Conservation (phyloP, 2,888 invertebrate genomes). For the Frankliniella intonsa region DNA sequence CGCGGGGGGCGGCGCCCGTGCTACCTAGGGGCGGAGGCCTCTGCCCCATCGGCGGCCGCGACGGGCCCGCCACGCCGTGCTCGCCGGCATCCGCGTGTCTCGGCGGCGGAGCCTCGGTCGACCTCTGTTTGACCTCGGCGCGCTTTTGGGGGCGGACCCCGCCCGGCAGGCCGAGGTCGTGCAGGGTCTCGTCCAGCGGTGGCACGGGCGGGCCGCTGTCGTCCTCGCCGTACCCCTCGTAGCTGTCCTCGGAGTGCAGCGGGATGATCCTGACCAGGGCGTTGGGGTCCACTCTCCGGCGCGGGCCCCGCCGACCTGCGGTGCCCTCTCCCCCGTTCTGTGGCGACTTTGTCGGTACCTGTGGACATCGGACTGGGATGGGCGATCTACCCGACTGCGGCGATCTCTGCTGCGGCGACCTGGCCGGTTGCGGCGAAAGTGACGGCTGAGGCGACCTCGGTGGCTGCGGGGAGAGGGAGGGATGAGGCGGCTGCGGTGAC, state of each 20-base stretch:
- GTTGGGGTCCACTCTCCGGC: constrained; percentile 35
- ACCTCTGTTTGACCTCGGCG: not conserved
- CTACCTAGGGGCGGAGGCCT: not conserved
- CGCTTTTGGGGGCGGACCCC: not conserved
- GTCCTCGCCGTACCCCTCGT: constrained; percentile 32
- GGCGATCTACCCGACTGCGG: constrained; percentile 34
- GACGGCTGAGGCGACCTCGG: constrained; percentile 39
- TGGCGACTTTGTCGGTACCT: constrained; percentile 37
- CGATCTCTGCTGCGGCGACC: constrained; percentile 37
- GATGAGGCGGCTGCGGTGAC: not conserved
- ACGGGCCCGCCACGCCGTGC: not conserved
- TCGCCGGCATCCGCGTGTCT: not conserved
- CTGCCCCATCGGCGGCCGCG: not conserved
- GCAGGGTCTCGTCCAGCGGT: not conserved
- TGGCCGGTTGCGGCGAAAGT: not conserved
- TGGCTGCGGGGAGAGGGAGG: not conserved
- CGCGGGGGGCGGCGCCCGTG: not conserved
- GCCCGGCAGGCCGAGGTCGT: not conserved
- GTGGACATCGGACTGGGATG: constrained; percentile 24
- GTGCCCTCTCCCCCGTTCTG: constrained; percentile 39
- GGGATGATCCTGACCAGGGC: constrained; percentile 33
- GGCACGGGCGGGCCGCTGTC: constrained; percentile 25
- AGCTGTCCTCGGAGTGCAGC: constrained; percentile 33
- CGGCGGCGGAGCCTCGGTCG: not conserved
- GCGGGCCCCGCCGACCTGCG: not conserved